phyloP scores from a whole-genome alignment of 2,888 invertebrate genomes.

The Cephus rjabovi region DNA sequence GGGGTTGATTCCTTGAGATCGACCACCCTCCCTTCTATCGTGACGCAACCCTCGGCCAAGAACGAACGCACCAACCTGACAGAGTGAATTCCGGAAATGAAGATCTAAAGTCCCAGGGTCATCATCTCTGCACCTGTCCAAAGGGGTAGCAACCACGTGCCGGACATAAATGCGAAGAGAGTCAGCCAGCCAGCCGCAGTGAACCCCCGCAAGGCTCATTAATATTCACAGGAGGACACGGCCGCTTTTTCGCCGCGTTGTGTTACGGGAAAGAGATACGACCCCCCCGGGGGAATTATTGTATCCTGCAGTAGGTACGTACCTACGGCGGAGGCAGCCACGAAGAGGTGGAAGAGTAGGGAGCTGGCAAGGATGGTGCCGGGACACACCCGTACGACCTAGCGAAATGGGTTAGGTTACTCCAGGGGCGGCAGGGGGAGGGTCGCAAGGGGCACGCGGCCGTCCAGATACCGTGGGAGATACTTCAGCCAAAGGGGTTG shows the following conservation, averaged over 20 bases:
- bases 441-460: slow-evolving; percentile 18
- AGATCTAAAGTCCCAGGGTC: too few relatives aligned
- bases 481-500: slow-evolving; percentile 12
- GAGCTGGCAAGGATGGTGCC: neutral
- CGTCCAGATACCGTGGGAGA: slow-evolving; percentile 12
- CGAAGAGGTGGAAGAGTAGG: slow-evolving; percentile 19
- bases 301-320: slow-evolving; percentile 37
- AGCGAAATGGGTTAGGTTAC: neutral
- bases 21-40: neutral
- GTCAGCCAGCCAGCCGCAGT: slow-evolving; percentile 33
- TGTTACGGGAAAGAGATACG: slow-evolving; percentile 59
- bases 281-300: slow-evolving; percentile 53
- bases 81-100: neutral
- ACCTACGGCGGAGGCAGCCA: slow-evolving; percentile 1
- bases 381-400: neutral
- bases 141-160: slow-evolving; percentile 40
- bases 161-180: slow-evolving; percentile 34
- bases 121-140: neutral
- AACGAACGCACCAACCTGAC: neutral
- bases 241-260: slow-evolving; percentile 59
- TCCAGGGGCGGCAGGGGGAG: neutral
- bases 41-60: neutral
- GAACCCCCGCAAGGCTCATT: slow-evolving; percentile 48
- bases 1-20: neutral
- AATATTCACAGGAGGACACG: slow-evolving; percentile 58